These are phyloP conservation scores for Peromyscus eremicus DNA, from an alignment of 2,797 vertebrate species.

Conservation along the genomic window DNA sequence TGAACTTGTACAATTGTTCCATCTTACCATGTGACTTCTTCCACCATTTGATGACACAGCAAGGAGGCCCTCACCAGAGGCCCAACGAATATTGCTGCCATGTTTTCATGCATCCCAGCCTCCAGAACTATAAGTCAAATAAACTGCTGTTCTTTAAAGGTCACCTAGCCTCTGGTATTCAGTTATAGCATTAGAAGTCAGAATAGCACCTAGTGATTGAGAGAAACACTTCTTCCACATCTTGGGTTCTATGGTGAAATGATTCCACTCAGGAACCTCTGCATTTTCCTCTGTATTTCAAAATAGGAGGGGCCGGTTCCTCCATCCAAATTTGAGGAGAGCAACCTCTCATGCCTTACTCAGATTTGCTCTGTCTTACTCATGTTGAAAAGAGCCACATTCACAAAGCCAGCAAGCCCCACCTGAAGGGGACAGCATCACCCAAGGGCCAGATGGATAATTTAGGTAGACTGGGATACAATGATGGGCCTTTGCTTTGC, in stretches of 20 bases:
- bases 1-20: neutral
- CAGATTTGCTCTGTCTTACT: neutral
- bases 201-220: neutral
- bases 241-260: neutral
- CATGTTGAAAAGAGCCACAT: too few species aligned
- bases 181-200: neutral
- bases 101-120: neutral
- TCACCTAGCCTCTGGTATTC: neutral
- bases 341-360: neutral
- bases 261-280: neutral
- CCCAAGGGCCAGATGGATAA: too few species aligned
- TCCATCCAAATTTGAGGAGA: neutral
- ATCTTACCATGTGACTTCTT: too few species aligned
- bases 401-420: neutral
- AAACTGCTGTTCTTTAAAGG: neutral
- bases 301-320: neutral
- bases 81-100: neutral
- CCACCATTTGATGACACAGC: too few species aligned
- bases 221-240: neutral
- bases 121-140: neutral
- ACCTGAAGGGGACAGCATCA: neutral
- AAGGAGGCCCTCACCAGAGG: neutral
- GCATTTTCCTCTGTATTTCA: neutral
- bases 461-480: neutral
- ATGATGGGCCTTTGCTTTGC: neutral